These are phyloP conservation scores for Malthinus flaveolus DNA, from an alignment of 2,888 invertebrate species.

Conservation along the genomic window DNA sequence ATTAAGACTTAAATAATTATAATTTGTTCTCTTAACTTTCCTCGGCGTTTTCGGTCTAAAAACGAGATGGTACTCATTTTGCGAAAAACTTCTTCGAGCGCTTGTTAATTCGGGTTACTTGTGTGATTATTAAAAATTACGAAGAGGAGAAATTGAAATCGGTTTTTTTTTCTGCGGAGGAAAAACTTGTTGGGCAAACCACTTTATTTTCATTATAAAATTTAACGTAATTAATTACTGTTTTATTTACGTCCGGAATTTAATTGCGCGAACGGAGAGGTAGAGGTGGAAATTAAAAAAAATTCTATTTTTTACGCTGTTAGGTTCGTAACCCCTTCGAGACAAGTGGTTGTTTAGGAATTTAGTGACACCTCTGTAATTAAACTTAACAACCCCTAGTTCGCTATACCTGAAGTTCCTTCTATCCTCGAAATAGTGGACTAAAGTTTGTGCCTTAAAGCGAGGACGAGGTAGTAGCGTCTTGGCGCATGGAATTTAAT, in stretches of 20 bases:
- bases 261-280: background rate
- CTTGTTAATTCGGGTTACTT: no score
- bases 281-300: background rate
- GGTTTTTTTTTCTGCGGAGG: no score
- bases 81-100: no score
- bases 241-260: background rate
- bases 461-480: slow-evolving; percentile 30
- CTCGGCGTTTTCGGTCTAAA: no score
- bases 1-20: slow-evolving; percentile 8
- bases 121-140: no score
- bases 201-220: no score
- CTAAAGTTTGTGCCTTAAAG: slow-evolving; percentile 15
- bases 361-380: slow-evolving; percentile 43
- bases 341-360: slow-evolving; percentile 41
- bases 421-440: slow-evolving; percentile 32
- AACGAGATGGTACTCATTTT: no score
- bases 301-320: no score
- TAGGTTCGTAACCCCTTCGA: slow-evolving; percentile 27
- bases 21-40: background rate
- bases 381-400: slow-evolving; percentile 39
- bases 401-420: slow-evolving; percentile 24
- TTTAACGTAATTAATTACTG: no score
- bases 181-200: no score
- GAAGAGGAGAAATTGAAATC: no score
- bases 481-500: slow-evolving; percentile 47